phyloP scores from a whole-genome alignment of 2,113 vertebrate genomes.

The Neolamprologus longior region DNA sequence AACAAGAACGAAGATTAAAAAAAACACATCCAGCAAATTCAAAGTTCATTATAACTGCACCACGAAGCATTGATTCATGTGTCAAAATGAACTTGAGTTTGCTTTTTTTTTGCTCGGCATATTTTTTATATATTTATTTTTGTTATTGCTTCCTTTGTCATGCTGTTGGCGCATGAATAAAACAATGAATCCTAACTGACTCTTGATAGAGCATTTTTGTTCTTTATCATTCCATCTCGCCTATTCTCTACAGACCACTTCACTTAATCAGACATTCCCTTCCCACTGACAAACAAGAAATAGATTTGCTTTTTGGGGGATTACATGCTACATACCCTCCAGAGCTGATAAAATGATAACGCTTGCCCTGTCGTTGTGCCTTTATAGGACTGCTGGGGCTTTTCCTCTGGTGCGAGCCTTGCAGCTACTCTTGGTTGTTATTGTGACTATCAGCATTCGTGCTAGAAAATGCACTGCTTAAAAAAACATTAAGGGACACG shows the following conservation, averaged over 20 bases:
- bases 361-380: neutral
- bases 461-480: neutral
- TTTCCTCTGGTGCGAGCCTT: neutral
- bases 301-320: conserved; percentile 4
- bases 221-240: neutral
- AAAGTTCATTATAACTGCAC: neutral
- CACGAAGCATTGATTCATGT: neutral
- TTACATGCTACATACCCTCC: conserved; percentile 5
- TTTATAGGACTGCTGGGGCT: neutral
- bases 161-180: neutral
- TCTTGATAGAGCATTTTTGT: conserved; percentile 1
- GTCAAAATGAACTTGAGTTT: conserved; percentile 2
- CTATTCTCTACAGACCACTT: conserved; percentile 12
- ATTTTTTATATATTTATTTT: neutral
- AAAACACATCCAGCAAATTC: neutral
- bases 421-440: neutral
- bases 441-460: neutral
- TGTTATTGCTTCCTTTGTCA: neutral
- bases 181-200: neutral
- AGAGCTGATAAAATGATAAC: conserved; percentile 20
- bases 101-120: neutral
- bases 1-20: neutral
- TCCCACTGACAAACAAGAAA: conserved; percentile 31
- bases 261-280: conserved; percentile 25
- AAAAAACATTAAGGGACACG: neutral